Base-by-base conservation (phyloP, 2,797 vertebrate genomes). In the Pangasius djambal region DNA sequence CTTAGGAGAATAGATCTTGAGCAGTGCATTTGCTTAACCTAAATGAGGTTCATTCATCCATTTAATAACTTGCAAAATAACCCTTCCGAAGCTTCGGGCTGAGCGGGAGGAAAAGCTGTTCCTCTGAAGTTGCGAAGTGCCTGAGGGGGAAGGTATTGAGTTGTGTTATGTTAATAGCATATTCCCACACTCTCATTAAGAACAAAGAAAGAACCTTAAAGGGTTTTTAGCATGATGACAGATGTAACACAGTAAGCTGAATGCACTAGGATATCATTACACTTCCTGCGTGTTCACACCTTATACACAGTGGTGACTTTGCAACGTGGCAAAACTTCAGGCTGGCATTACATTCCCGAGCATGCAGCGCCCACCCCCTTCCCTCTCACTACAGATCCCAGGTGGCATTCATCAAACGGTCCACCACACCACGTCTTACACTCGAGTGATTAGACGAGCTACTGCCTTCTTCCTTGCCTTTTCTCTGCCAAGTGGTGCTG, bases 61-160 rank as follows among this genome's bases (percentile, higher is more conserved):
- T 92, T 90, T 91, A 91, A 92, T 91, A 91, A 90, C 85, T 88
- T 89, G 37, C 79, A 91, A 88, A 91, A 92, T 87, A 92, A 91
- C 86, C 86, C 70, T 69, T 63, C 78, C 61, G 86, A 90, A 86
- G 57, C 89, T 48, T 75, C 55, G n/a, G 40, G 87, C 67, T 77
- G 72, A 44, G 86, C 15, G 31, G 67, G 59, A 88, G 65, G 86
- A 83, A 90, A 83, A 79, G 75, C 70, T 70, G 87, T 79, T 90
- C 81, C 79, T 88, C 77, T 83, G 84, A 84, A 81, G 86, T 86
- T 25, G 37, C 57, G 34, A 70, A 89, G 57, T 52, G 77, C 65
- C 85, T 78, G 37, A 69, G 87, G 77, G 87, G 65, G 79, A 57
- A 77, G 83, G 83, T 90, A 75, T 85, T 89, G 70, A 63, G 67